Base-by-base conservation (phyloP, 2,888 invertebrate genomes). In the Gerosis bhagava region DNA sequence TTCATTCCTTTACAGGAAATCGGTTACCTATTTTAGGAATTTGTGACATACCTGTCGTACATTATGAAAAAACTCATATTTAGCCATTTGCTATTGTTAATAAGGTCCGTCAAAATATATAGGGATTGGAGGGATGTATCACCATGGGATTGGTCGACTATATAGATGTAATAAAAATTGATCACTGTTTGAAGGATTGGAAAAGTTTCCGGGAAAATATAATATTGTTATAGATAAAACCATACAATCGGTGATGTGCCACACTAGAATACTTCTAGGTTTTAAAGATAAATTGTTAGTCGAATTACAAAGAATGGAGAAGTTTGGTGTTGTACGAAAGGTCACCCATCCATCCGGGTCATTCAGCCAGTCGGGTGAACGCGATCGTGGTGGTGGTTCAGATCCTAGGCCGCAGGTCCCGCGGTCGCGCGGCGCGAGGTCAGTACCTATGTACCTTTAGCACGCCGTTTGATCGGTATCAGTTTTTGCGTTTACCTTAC, bases 341-440 rank as follows among this genome's bases (percentile, higher is more conserved):
- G 52, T 55, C 2, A 34, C 43, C 6, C 53, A 57, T 13, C 54
- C 56, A 1, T 55, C 55, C 4, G 35, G 43, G n/a, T n/a, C n/a
- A n/a, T n/a, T n/a, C n/a, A n/a, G n/a, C n/a, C n/a, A n/a, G n/a
- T 2, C 57, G 63, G 56, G 56, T 55, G 1, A 57, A 59, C 32
- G 51, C 57, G 10, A 54, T 62, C 6, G 59, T 62, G 3, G 10
- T 62, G 6, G 57, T 49, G 1, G 57, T 25, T 41, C 57, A 16
- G 51, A 57, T 17, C 59, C 57, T 35, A 52, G 53, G 5, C 50
- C 49, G 21, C 25, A 51, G 11, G 49, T 49, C 2, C 21, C 22
- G n/a, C 32, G 39, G 32, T 28, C 49, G 10, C 36, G 25, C n/a
- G 51, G 47, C n/a, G 44, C 51, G 3, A 26, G 25, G n/a, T n/a